Evolutionary conservation across 2,797 vertebrate genomes (phyloP), one percentile per base, ranked within the genome.

Genomic region (Salmo trutta): DNA sequence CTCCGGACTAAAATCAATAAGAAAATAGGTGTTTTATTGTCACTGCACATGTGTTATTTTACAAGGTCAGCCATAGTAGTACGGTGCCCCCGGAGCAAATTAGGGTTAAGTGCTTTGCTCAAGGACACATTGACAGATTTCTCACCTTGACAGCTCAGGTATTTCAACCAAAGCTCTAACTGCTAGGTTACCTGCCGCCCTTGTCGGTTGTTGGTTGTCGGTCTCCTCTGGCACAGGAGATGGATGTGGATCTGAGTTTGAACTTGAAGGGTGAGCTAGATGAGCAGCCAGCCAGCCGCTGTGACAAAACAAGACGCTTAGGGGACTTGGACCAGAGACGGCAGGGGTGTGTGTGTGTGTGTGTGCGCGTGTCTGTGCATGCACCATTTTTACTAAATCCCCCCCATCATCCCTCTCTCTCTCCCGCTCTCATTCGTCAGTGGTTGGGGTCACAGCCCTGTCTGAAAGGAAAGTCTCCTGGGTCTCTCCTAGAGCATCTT

Each of bases 401-500:
- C 84, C 89, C 82, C 88, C 79, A 79, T 90, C 91, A 85, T 89
- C 88, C 85, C 82, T 82, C 82, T 83, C 88, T 85, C 79, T 87
- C 82, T 89, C 73, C 87, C 89, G 90, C 87, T 87, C 91, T 90
- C 91, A 84, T 90, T 88, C 90, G 83, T 91, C 88, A 90, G 92
- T 79, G 85, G 86, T 89, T 83, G 79, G 83, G 93, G 94, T 93
- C 88, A 89, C 76, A 89, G 90, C 92, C 89, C 85, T 90, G 92
- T 93, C 91, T 93, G 87, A 88, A 83, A 90, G 84, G 84, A 81
- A 70, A 74, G 88, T 92, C 90, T 90, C 90, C 79, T 80, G 91
- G 86, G 92, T 88, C 85, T 86, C 85, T 86, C 51, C 56, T 81
- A 79, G 85, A 92, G 90, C 87, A 87, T 92, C 90, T 89, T 89